Evolutionary conservation across 1,140 invertebrate genomes (phyloP).

Genomic region (Batillaria attramentaria): DNA sequence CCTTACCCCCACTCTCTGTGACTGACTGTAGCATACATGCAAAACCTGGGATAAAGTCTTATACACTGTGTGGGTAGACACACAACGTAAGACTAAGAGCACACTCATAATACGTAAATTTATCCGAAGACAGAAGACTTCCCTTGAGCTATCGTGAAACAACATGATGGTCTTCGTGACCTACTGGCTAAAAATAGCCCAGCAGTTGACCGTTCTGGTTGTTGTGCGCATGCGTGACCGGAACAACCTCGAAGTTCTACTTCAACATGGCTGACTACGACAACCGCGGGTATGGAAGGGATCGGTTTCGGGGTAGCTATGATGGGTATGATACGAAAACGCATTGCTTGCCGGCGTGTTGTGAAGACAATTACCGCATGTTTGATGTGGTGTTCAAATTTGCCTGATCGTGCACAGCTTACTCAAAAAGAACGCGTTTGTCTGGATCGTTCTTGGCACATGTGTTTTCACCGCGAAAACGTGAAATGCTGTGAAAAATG

Average conservation of each 20-base stretch:
- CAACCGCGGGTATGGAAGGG: conserved; percentile 29
- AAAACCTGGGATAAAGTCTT: too few species aligned
- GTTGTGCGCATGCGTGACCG: conserved; percentile 30
- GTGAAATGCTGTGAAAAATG: too few species aligned
- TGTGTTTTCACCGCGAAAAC: conserved; percentile 3
- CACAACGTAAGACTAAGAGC: too few species aligned
- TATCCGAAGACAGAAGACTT: too few species aligned
- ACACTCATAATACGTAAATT: too few species aligned
- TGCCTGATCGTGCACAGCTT: background rate
- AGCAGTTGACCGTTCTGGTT: too few species aligned
- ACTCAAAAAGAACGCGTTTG: background rate
- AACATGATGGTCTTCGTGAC: too few species aligned
- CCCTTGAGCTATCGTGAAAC: too few species aligned
- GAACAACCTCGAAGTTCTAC: conserved; percentile 14
- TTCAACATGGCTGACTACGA: conserved; percentile 33
- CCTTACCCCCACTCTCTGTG: too few species aligned
- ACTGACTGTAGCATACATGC: too few species aligned
- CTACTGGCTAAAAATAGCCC: too few species aligned
- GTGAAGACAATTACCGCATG: background rate
- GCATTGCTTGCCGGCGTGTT: background rate
- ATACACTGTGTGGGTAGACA: too few species aligned
- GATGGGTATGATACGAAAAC: conserved; percentile 21
- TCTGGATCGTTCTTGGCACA: background rate
- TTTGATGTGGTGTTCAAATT: conserved; percentile 8
- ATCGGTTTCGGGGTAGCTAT: conserved; percentile 25